A percentile compares a stretch with the other conserved stretches of the same genome.
These are phyloP conservation scores for Capromys pilorides DNA, from an alignment of 2,797 vertebrate genomes.

Conservation along the genomic window DNA sequence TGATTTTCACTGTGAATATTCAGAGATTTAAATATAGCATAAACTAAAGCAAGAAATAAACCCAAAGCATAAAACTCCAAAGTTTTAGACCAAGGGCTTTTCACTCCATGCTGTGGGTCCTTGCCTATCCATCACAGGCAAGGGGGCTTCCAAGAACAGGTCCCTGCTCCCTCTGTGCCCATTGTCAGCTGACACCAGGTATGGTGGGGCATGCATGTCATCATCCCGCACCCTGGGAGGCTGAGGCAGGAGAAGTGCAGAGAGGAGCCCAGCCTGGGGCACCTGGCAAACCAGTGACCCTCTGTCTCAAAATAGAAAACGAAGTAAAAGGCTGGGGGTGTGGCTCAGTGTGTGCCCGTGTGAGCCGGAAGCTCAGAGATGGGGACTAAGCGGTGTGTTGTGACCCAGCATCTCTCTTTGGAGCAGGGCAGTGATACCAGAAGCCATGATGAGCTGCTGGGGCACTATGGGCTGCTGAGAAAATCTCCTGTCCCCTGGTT, in stretches of 20 bases:
- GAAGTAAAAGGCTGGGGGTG: not conserved
- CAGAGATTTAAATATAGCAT: not conserved
- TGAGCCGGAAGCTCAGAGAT: not conserved
- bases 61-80: not conserved
- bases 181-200: not conserved
- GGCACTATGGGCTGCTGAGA: not conserved
- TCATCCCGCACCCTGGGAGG: not conserved
- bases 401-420: not conserved
- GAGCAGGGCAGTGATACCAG: not conserved
- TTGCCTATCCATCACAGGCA: not conserved
- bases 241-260: not conserved
- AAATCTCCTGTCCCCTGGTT: not conserved
- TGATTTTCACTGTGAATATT: constrained; percentile 4
- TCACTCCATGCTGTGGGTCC: not conserved
- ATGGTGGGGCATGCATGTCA: not conserved
- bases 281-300: not conserved
- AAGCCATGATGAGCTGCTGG: not conserved
- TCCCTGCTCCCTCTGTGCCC: not conserved
- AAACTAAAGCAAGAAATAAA: not conserved
- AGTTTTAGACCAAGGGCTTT: not conserved
- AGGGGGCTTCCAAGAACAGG: not conserved
- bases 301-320: not conserved
- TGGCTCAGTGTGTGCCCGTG: not conserved
- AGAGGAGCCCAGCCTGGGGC: not conserved
- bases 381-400: not conserved